phyloP scores from a whole-genome alignment of 2,797 vertebrate genomes.

The Hoplostethus mediterraneus region DNA sequence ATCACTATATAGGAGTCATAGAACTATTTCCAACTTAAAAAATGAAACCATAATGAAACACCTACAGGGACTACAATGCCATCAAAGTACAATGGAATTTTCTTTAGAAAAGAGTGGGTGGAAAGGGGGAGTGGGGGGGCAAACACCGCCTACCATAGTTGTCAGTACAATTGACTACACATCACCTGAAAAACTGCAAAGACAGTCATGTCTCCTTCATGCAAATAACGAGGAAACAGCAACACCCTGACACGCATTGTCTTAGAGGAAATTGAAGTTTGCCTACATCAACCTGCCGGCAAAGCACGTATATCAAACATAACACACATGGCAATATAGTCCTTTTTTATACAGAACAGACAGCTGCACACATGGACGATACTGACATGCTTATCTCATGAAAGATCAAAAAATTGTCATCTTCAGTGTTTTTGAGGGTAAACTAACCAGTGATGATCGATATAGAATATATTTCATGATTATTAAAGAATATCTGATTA shows the following conservation, averaged over 20 bases:
- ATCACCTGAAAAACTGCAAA: constrained; percentile 93
- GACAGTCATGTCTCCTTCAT: constrained; percentile 93
- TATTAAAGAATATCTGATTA: constrained; percentile 77
- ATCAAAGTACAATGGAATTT: constrained; percentile 86
- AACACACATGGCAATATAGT: constrained; percentile 86
- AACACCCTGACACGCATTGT: constrained; percentile 87
- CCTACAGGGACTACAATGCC: constrained; percentile 86
- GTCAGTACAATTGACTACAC: constrained; percentile 96
- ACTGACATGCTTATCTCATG: constrained; percentile 87
- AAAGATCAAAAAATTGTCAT: constrained; percentile 67
- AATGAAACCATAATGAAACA: constrained; percentile 86
- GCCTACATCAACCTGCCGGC: constrained; percentile 76
- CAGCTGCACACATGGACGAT: constrained; percentile 86
- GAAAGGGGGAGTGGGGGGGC: constrained; percentile 50
- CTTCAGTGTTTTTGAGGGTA: constrained; percentile 57
- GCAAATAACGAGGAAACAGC: constrained; percentile 95
- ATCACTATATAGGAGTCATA: constrained; percentile 87
- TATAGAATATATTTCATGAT: constrained; percentile 72
- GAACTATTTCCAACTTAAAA: constrained; percentile 86
- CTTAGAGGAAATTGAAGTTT: constrained; percentile 79
- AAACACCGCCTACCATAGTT: constrained; percentile 91
- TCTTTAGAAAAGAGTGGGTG: constrained; percentile 80
- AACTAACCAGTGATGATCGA: constrained; percentile 66
- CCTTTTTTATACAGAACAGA: constrained; percentile 84
- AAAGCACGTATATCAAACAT: constrained; percentile 86